These are phyloP conservation scores for Beris morrisii DNA, from an alignment of 2,888 invertebrate genomes.

Conservation along the genomic window DNA sequence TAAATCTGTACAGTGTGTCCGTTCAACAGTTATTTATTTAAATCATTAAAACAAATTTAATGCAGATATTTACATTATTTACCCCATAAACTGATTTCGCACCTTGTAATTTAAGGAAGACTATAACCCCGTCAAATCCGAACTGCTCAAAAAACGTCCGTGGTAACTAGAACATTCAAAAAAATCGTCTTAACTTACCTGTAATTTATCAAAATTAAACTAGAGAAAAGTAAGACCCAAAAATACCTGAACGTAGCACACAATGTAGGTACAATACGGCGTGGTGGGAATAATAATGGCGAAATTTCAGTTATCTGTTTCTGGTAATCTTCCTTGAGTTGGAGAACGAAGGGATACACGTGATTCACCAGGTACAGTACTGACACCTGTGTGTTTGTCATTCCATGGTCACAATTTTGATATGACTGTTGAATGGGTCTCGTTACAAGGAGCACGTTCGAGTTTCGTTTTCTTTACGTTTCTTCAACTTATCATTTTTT, in stretches of 20 bases:
- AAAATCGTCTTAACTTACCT: no score
- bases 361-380: neutral
- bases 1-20: no score
- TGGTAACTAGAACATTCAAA: no score
- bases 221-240: neutral
- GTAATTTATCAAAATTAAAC: slow-evolving; percentile 23
- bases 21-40: no score
- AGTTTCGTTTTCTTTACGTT: neutral
- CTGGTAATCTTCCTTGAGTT: slow-evolving; percentile 29
- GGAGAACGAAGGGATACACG: neutral
- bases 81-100: no score
- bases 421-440: slow-evolving; percentile 10
- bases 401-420: slow-evolving; percentile 12
- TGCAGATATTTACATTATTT: no score
- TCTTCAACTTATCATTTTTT: neutral
- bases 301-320: slow-evolving; percentile 34
- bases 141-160: no score
- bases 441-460: slow-evolving; percentile 11
- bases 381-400: neutral
- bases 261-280: neutral
- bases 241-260: slow-evolving; percentile 22
- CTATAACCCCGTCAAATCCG: no score
- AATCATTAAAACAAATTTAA: no score
- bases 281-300: slow-evolving; percentile 33
- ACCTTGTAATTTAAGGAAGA: no score